A percentile compares a stretch with the other conserved stretches of the same genome.
Evolutionary conservation across 2,888 invertebrate genomes (phyloP).

Genomic region (Taenaris catops): DNA sequence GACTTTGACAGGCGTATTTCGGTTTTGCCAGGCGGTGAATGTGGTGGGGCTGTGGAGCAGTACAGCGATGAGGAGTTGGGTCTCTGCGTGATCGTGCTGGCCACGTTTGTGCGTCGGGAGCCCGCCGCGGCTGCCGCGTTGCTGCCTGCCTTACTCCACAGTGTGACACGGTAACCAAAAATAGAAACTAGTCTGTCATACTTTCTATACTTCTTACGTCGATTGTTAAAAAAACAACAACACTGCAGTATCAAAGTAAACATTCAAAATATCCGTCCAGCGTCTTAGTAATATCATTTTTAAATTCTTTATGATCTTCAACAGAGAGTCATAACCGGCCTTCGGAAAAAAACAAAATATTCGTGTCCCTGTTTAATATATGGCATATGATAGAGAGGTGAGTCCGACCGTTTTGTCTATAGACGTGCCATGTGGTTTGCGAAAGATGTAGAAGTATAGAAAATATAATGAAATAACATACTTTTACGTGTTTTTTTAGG

Average conservation of each 20-base stretch:
- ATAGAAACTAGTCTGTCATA: neutral
- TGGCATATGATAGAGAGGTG: slow-evolving; percentile 17
- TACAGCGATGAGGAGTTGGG: slow-evolving; percentile 98
- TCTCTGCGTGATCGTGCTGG: slow-evolving; percentile 94
- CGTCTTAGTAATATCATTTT: slow-evolving; percentile 52
- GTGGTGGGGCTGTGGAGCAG: slow-evolving; percentile 92
- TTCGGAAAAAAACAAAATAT: slow-evolving; percentile 31
- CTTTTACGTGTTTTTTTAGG: no score
- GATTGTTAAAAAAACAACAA: slow-evolving; percentile 11
- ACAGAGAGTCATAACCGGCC: slow-evolving; percentile 42
- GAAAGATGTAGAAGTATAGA: slow-evolving; percentile 8
- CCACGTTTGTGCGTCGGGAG: slow-evolving; percentile 97
- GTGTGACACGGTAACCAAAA: slow-evolving; percentile 95
- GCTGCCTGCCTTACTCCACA: slow-evolving; percentile 93
- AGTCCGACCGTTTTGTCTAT: slow-evolving; percentile 9
- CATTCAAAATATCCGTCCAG: slow-evolving; percentile 42
- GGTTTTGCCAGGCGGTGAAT: slow-evolving; percentile 95
- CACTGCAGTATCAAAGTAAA: slow-evolving; percentile 43
- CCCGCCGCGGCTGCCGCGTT: slow-evolving; percentile 96
- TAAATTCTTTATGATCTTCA: slow-evolving; percentile 55
- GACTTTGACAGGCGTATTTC: no score
- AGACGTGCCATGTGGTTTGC: slow-evolving; percentile 7
- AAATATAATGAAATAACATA: no score
- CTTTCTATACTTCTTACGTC: neutral
- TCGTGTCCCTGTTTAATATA: slow-evolving; percentile 29